These are phyloP conservation scores for Pterois miles DNA, from an alignment of 2,797 vertebrate genomes.

Conservation along the genomic window DNA sequence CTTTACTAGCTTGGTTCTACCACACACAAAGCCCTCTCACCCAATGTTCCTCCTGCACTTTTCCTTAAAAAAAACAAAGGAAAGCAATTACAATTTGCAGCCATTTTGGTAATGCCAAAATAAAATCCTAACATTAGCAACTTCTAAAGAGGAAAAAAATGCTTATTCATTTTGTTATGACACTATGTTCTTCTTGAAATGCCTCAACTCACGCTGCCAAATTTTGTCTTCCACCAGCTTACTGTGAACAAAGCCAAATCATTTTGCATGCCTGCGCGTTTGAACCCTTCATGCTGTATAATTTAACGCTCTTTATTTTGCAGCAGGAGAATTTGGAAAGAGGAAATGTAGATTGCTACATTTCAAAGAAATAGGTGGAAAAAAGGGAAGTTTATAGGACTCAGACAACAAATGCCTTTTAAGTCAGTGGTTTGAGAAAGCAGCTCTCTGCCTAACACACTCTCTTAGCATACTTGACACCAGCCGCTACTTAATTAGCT, in stretches of 20 bases:
- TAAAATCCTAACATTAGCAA: slow-evolving; percentile 86
- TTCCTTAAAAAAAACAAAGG: slow-evolving; percentile 64
- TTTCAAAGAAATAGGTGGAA: slow-evolving; percentile 49
- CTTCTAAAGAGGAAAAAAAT: slow-evolving; percentile 83
- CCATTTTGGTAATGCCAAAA: slow-evolving; percentile 75
- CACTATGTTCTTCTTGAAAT: slow-evolving; percentile 43
- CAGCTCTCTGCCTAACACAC: slow-evolving; percentile 58
- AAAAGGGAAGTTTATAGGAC: slow-evolving; percentile 16
- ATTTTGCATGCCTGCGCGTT: slow-evolving; percentile 47
- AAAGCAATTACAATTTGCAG: slow-evolving; percentile 87
- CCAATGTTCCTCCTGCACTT: slow-evolving; percentile 81
- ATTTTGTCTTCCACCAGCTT: slow-evolving; percentile 53
- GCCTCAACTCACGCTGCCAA: slow-evolving; percentile 51
- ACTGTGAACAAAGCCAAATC: slow-evolving; percentile 60
- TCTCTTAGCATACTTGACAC: slow-evolving; percentile 77
- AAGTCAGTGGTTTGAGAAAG: slow-evolving; percentile 59
- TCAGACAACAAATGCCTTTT: slow-evolving; percentile 35
- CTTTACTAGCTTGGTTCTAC: slow-evolving; percentile 85
- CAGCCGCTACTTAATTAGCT: slow-evolving; percentile 83
- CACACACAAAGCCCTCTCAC: slow-evolving; percentile 76
- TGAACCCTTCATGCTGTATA: slow-evolving; percentile 45
- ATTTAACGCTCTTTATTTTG: slow-evolving; percentile 52
- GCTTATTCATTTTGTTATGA: slow-evolving; percentile 82
- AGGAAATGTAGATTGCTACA: slow-evolving; percentile 16
- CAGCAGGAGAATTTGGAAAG: slow-evolving; percentile 18